A percentile compares a stretch with the other conserved stretches of the same genome.
phyloP scores from a whole-genome alignment of 2,113 vertebrate genomes.

The Colaptes auratus region DNA sequence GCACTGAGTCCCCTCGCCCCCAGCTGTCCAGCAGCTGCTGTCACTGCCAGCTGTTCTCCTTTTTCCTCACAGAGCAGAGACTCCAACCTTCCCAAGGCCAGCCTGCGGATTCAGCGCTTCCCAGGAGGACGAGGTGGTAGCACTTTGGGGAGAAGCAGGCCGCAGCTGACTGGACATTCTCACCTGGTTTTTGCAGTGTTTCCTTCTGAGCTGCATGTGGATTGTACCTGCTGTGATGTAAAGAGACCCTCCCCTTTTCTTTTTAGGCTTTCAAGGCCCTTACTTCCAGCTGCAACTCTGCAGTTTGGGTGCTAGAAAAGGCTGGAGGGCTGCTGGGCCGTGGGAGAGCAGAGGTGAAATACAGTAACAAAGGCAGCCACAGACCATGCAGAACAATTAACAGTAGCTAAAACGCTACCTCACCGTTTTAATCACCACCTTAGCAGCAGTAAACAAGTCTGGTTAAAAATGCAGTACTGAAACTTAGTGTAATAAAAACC shows the following conservation, averaged over 20 bases:
- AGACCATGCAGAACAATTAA: constrained; percentile 72
- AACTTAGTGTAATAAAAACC: constrained; percentile 86
- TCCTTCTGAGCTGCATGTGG: not conserved
- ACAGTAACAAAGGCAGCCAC: constrained; percentile 36
- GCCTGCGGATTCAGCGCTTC: not conserved
- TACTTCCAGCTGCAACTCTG: not conserved
- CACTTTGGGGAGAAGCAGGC: not conserved
- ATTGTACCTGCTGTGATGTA: not conserved
- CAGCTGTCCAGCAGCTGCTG: not conserved
- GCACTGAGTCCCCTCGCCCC: not conserved
- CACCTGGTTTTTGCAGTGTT: not conserved
- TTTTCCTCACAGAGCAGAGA: not conserved
- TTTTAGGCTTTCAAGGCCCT: not conserved
- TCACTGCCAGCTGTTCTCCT: not conserved
- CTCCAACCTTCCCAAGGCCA: not conserved
- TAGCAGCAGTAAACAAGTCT: constrained; percentile 87
- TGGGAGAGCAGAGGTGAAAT: constrained; percentile 27
- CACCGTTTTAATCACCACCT: constrained; percentile 86
- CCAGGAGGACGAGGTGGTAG: not conserved
- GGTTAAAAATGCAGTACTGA: constrained; percentile 82
- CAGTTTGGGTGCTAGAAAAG: not conserved
- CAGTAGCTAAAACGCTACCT: constrained; percentile 99
- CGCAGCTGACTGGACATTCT: not conserved
- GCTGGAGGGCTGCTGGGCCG: not conserved
- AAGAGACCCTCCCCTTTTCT: not conserved